Evolutionary conservation across 1,140 invertebrate species (phyloP).

Genomic region (Drosophila hydei): DNA sequence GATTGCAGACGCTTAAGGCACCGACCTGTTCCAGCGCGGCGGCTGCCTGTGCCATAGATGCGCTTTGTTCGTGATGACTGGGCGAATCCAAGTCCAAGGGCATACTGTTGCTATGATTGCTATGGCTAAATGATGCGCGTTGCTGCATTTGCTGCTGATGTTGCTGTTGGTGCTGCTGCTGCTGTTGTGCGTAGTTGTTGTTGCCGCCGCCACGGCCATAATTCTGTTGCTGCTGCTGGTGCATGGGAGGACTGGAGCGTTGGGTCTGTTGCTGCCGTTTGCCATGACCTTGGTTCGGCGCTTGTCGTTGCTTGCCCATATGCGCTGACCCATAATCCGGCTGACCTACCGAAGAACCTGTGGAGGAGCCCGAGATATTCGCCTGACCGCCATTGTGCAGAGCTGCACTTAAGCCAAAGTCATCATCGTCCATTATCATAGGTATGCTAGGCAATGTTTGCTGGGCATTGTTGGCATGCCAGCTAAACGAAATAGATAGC

Average conservation of each 20-base stretch:
- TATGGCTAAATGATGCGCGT: slow-evolving; percentile 40
- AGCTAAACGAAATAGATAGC: slow-evolving; percentile 83
- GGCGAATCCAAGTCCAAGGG: slow-evolving; percentile 61
- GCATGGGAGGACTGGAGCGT: slow-evolving; percentile 59
- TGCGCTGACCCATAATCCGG: slow-evolving; percentile 53
- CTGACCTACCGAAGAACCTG: slow-evolving; percentile 59
- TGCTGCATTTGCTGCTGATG: slow-evolving; percentile 56
- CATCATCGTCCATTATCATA: slow-evolving; percentile 90
- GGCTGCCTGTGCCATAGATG: slow-evolving; percentile 70
- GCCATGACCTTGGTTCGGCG: slow-evolving; percentile 51
- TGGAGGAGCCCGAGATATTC: slow-evolving; percentile 71
- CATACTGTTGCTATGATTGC: slow-evolving; percentile 60
- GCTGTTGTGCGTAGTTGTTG: slow-evolving; percentile 51
- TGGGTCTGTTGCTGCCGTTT: slow-evolving; percentile 66
- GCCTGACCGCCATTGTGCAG: slow-evolving; percentile 65
- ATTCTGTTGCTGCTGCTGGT: slow-evolving; percentile 58
- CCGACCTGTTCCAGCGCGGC: slow-evolving; percentile 74
- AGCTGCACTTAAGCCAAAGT: slow-evolving; percentile 74
- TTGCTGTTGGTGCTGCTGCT: slow-evolving; percentile 29
- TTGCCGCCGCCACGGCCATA: slow-evolving; percentile 58
- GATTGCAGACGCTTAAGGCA: background rate
- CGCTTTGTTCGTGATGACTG: slow-evolving; percentile 55
- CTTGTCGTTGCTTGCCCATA: slow-evolving; percentile 61
- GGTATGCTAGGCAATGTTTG: slow-evolving; percentile 90
- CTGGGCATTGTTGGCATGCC: slow-evolving; percentile 86